A percentile compares a stretch with the other conserved stretches of the same genome.
phyloP scores from a whole-genome alignment of 2,113 vertebrate species.

The Psittacus erithacus region DNA sequence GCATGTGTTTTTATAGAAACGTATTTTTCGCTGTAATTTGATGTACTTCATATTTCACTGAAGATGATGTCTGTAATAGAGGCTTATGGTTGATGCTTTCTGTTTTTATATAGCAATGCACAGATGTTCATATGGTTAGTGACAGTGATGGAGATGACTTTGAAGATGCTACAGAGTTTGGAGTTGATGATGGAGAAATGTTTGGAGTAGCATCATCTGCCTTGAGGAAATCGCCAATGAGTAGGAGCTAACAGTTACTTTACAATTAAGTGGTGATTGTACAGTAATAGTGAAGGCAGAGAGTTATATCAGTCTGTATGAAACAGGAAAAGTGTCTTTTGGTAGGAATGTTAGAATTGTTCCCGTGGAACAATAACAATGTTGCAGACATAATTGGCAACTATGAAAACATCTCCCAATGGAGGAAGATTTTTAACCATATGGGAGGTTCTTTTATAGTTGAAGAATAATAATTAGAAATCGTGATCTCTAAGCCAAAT shows the following conservation, averaged over 20 bases:
- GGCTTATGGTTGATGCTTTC: background rate
- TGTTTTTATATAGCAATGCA: slow-evolving; percentile 79
- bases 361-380: background rate
- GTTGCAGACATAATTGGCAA: background rate
- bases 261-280: background rate
- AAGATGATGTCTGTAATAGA: background rate
- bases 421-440: background rate
- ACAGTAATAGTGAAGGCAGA: background rate
- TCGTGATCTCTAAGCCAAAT: background rate
- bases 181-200: slow-evolving; percentile 97
- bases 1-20: background rate
- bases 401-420: background rate
- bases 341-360: background rate
- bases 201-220: slow-evolving; percentile 91
- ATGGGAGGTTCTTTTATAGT: background rate
- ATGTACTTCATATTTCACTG: background rate
- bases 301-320: background rate
- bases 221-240: slow-evolving; percentile 96
- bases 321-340: background rate
- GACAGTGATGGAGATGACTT: slow-evolving; percentile 98
- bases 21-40: background rate
- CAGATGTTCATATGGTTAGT: slow-evolving; percentile 99
- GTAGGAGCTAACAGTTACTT: slow-evolving; percentile 77
- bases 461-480: background rate
- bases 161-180: slow-evolving; percentile 97